These are phyloP conservation scores for Hemiscyllium ocellatum DNA, from an alignment of 2,113 vertebrate species.

Conservation along the genomic window DNA sequence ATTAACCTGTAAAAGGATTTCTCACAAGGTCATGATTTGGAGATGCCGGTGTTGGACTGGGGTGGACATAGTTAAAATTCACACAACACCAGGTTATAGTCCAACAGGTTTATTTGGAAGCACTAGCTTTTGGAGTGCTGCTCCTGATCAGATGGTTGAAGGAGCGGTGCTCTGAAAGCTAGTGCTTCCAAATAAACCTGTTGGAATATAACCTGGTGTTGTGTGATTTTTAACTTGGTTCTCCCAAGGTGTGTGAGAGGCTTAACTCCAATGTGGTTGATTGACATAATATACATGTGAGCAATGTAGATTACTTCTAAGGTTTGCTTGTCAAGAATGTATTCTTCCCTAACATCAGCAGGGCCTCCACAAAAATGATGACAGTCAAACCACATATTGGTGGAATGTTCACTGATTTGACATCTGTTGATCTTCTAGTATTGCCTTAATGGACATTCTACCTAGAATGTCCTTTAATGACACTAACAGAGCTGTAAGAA, in stretches of 20 bases:
- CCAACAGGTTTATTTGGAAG: too few species aligned
- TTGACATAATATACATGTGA: not conserved
- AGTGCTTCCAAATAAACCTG: too few species aligned
- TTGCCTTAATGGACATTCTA: not conserved
- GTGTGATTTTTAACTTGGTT: too few species aligned
- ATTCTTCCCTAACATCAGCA: not conserved
- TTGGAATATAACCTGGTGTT: too few species aligned
- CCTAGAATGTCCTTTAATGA: not conserved
- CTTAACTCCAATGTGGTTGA: not conserved
- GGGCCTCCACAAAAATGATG: not conserved
- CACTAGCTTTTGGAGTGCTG: too few species aligned
- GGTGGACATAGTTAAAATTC: too few species aligned
- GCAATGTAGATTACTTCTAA: not conserved
- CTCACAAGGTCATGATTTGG: not conserved
- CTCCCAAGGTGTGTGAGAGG: not conserved
- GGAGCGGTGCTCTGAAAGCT: too few species aligned
- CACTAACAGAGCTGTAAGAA: not conserved
- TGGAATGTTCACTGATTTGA: not conserved
- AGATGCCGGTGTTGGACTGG: too few species aligned
- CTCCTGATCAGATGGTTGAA: too few species aligned
- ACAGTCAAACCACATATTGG: not conserved
- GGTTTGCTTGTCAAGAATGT: not conserved
- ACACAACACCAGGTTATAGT: too few species aligned
- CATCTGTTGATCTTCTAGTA: not conserved
- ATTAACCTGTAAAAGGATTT: not conserved